These are phyloP conservation scores for Tenthredo livida DNA, from an alignment of 2,888 invertebrate species.

Conservation along the genomic window DNA sequence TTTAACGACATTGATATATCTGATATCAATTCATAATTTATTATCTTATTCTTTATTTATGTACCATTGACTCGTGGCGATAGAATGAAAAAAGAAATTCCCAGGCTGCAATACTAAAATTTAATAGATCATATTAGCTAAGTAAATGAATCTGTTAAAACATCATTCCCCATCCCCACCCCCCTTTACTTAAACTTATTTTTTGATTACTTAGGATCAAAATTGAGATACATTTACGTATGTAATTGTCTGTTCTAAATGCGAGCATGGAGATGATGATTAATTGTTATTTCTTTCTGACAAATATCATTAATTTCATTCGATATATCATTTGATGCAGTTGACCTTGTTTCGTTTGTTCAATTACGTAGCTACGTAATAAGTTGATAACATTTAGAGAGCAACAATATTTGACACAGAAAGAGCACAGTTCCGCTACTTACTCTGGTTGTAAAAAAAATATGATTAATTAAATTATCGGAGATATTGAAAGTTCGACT, in stretches of 20 bases:
- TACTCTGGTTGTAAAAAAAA: conserved; percentile 51
- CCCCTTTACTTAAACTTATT: background rate
- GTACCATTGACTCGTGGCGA: background rate
- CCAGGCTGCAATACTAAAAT: background rate
- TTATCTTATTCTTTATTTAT: background rate
- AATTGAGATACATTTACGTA: conserved; percentile 12
- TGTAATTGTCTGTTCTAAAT: conserved; percentile 9
- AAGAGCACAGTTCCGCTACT: conserved; percentile 42
- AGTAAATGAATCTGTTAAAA: conserved; percentile 4
- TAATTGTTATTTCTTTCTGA: conserved; percentile 5
- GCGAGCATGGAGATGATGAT: background rate
- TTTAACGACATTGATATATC: background rate
- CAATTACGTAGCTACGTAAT: conserved; percentile 1
- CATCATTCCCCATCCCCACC: no score
- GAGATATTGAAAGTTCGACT: conserved; percentile 6
- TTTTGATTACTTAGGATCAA: background rate
- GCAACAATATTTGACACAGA: conserved; percentile 47
- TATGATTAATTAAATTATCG: background rate
- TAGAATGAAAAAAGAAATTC: background rate
- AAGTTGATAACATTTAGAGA: conserved; percentile 22
- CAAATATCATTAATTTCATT: background rate
- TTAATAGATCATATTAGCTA: background rate
- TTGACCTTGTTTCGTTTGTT: background rate
- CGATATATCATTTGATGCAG: background rate
- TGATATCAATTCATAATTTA: background rate